Conservation (phyloP, 2,888 invertebrate genomes). For the Zele albiditarsus region DNA sequence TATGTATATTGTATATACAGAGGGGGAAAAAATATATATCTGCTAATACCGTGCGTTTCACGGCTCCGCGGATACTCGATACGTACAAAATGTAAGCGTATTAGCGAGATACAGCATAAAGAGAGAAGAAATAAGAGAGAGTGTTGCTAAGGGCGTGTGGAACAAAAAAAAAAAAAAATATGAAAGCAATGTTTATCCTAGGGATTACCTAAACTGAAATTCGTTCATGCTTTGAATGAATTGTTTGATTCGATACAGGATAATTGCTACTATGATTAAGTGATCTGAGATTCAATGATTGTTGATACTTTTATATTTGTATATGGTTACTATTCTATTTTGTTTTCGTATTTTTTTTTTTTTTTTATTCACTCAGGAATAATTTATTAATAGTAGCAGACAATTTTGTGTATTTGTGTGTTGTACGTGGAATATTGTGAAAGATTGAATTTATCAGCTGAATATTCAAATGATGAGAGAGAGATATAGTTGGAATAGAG, state of each 20-base stretch:
- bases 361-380: neutral
- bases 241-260: slow-evolving; percentile 14
- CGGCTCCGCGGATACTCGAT: slow-evolving; percentile 62
- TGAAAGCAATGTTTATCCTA: slow-evolving; percentile 32
- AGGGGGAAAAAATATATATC: slow-evolving; percentile 54
- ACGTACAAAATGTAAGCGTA: slow-evolving; percentile 62
- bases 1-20: slow-evolving; percentile 15
- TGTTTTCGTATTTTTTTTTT: neutral
- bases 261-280: slow-evolving; percentile 24
- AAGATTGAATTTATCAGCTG: slow-evolving; percentile 30
- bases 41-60: slow-evolving; percentile 68
- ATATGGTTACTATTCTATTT: neutral
- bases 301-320: neutral
- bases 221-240: slow-evolving; percentile 18
- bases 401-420: neutral
- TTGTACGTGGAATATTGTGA: neutral
- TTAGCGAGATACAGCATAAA: slow-evolving; percentile 53
- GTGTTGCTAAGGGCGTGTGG: slow-evolving; percentile 31
- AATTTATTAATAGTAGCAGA: neutral
- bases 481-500: neutral
- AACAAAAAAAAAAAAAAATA: neutral
- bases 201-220: slow-evolving; percentile 25
- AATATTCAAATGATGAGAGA: slow-evolving; percentile 32
- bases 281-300: slow-evolving; percentile 11
- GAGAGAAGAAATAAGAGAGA: slow-evolving; percentile 18